phyloP scores from a whole-genome alignment of 2,113 vertebrate genomes.

The Acanthochromis polyacanthus region DNA sequence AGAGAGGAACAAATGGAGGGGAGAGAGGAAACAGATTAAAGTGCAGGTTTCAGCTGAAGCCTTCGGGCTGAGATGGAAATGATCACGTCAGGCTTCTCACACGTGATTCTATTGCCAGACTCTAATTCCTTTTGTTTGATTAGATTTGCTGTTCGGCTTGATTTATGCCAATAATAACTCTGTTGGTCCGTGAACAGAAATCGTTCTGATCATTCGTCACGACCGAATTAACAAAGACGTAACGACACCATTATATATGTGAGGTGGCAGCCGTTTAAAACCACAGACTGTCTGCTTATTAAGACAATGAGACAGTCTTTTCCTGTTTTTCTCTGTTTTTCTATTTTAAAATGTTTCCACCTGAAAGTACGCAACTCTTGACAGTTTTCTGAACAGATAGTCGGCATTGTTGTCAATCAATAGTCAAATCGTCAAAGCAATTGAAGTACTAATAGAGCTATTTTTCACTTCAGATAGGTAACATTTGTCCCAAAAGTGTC shows the following conservation, averaged over 20 bases:
- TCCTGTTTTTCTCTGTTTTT: too few species aligned
- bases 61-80: conserved; percentile 11
- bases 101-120: conserved; percentile 25
- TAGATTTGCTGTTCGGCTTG: not conserved
- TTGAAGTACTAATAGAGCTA: too few species aligned
- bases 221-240: conserved; percentile 5
- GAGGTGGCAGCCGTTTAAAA: conserved; percentile 1
- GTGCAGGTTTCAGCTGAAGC: conserved; percentile 29
- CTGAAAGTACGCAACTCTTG: too few species aligned
- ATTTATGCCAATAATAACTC: conserved; percentile 21
- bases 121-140: conserved; percentile 23
- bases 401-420: too few species aligned
- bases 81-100: not conserved
- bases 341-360: too few species aligned
- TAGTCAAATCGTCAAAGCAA: too few species aligned
- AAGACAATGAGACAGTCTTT: too few species aligned
- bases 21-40: conserved; percentile 55
- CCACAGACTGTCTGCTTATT: too few species aligned
- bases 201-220: not conserved
- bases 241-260: not conserved
- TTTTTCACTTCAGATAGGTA: too few species aligned
- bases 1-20: conserved; percentile 46
- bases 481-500: too few species aligned
- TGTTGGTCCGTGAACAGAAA: not conserved
- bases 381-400: too few species aligned